Evolutionary conservation across 2,888 invertebrate genomes (phyloP).

Genomic region (Trachelus troglodyta): DNA sequence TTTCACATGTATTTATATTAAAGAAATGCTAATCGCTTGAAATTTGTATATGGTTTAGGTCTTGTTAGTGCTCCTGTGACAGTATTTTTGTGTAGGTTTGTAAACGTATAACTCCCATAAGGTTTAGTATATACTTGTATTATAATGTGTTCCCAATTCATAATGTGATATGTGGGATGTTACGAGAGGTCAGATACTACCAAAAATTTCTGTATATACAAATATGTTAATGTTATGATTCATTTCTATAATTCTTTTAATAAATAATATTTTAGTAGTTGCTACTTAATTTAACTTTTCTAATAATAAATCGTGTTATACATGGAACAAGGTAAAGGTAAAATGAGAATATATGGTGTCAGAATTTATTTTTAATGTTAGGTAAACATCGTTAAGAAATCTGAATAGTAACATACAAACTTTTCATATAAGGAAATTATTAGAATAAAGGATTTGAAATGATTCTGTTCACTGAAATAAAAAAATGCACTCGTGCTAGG

Average conservation of each 20-base stretch:
- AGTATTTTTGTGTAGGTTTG: not conserved
- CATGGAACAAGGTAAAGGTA: not conserved
- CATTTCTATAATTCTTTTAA: not conserved
- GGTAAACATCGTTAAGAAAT: not conserved
- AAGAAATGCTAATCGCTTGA: not conserved
- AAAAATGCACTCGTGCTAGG: conserved; percentile 21
- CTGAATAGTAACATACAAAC: not conserved
- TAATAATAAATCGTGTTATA: not conserved
- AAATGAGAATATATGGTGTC: not conserved
- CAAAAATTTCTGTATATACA: not conserved
- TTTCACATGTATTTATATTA: not conserved
- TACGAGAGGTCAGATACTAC: not conserved
- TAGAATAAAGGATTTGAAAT: not conserved
- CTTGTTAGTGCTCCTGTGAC: not conserved
- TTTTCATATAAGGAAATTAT: not conserved
- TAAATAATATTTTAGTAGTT: not conserved
- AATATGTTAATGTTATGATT: not conserved
- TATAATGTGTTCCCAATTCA: not conserved
- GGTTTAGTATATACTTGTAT: not conserved
- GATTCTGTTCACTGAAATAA: not conserved
- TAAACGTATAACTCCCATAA: not conserved
- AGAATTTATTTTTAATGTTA: not conserved
- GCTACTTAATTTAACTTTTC: not conserved
- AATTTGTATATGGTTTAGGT: not conserved
- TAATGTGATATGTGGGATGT: not conserved